Evolutionary conservation across 2,113 vertebrate genomes (phyloP), one percentile per base, ranked within the genome.

Genomic region (Myiozetetes cayanensis): DNA sequence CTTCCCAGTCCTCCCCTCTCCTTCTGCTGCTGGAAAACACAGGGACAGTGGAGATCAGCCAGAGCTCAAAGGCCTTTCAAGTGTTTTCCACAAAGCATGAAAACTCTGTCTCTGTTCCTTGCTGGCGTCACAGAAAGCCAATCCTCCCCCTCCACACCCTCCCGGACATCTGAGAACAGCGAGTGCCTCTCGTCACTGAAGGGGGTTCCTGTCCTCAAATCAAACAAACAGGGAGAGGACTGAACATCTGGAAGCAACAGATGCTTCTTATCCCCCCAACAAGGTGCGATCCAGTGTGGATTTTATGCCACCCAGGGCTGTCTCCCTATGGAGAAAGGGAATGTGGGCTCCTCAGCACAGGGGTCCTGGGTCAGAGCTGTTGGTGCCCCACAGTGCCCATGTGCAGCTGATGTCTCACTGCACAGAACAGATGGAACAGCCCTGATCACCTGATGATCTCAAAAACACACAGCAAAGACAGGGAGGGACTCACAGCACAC

Each of bases 211-310:
- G n/a, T 77, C 84, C 93, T 83, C 94, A n/a, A 49, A 81, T 22
- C 59, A 2, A 37, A 44, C 85, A 87, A 90, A 86, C 61, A 53
- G 24, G 1, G 44, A 66, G 89, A 28, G 4, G 65, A 18, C 11
- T 27, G 86, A 92, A 95, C 96, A 96, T 97, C 97, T 97, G 97
- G 94, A 68, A 41, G 61, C 68, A 92, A 14, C 96, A 97, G 93
- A 87, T 95, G 95, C 90, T 92, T 37, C 95, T 86, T 87, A 35
- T 28, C 43, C 37, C 90, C 58, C 79, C 0, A 4, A 8, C 16
- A 49, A 5, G 28, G 77, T 0, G 3, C 8, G 8, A 55, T 61
- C 37, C 61, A 33, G 12, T 1, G 85, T 39, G 89, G 27, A 2
- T 72, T 73, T 43, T 12, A 22, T 89, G 88, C 78, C 86, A 94